Evolutionary conservation across 2,888 invertebrate species (phyloP).

Genomic region (Coelinius sp.): DNA sequence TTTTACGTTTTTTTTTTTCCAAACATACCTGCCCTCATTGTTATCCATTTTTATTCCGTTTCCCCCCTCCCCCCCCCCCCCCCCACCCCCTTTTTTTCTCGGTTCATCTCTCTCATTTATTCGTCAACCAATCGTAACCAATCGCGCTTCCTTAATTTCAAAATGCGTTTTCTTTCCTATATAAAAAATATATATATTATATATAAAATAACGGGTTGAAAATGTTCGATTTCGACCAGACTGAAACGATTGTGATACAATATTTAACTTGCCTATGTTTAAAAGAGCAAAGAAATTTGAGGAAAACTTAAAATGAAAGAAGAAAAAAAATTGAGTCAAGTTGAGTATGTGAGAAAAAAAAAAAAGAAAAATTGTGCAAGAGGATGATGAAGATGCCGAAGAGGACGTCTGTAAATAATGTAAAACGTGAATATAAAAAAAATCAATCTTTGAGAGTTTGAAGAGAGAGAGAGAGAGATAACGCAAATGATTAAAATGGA

Average conservation of each 20-base stretch:
- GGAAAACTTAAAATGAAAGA: constrained; percentile 32
- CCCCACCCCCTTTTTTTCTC: no score
- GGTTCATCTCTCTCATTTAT: background rate
- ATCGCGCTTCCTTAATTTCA: background rate
- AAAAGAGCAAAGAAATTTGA: constrained; percentile 49
- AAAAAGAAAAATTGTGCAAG: constrained; percentile 45
- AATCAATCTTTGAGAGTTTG: background rate
- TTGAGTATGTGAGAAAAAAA: constrained; percentile 38
- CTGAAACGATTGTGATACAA: constrained; percentile 71
- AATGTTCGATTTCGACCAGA: constrained; percentile 70
- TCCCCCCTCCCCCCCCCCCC: no score
- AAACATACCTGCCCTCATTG: background rate
- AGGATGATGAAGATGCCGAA: constrained; percentile 54
- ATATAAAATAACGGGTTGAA: constrained; percentile 60
- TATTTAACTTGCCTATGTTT: constrained; percentile 71
- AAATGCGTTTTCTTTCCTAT: constrained; percentile 60
- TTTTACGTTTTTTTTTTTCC: constrained; percentile 14
- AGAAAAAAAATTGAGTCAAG: constrained; percentile 30
- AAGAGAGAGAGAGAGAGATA: constrained; percentile 40
- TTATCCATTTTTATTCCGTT: background rate
- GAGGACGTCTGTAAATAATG: constrained; percentile 58
- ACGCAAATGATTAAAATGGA: constrained; percentile 26
- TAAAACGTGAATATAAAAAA: constrained; percentile 20
- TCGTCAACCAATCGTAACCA: background rate
- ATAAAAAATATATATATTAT: constrained; percentile 1